Base-by-base conservation (phyloP, 2,888 invertebrate species). In the Colletes collaris region DNA sequence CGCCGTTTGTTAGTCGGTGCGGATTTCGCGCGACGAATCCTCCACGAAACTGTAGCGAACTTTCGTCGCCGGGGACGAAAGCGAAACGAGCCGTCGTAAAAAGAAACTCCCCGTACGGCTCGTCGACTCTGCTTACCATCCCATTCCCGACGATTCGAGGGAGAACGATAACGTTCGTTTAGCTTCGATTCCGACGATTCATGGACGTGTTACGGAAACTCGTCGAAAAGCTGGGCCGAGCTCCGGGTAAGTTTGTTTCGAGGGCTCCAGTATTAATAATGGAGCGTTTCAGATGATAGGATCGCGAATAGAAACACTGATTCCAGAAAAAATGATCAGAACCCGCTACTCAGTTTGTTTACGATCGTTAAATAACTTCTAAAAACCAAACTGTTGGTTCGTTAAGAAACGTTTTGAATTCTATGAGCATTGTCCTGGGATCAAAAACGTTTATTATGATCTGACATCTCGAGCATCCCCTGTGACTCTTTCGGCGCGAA, bases 1-100 rank as follows among this genome's bases (percentile, higher is more conserved):
- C 67, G 13, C 60, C 79, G 72, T 83, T 72, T 79, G 72, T 67
- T 76, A 76, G 64, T 13, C 7, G 44, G 0, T 46, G 52, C 77
- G 72, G 56, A 81, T 83, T 84, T 68, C 76, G 69, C 82, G 68
- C n/a, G 44, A 16, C 27, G 7, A 11, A 44, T 16, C 2, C 46
- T 50, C 27, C 44, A 49, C 50, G 44, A 60, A 13, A 49, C 63
- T 27, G n/a, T 8, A 13, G 67, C 69, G 60, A 76, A 83, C 74
- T 83, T 83, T 73, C 62, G 59, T 50, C 37, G 16, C 56, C 46
- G 37, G 1, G 52, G 55, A 52, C 55, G 53, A 58, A 78, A 80
- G 69, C 62, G 68, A 81, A 67, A 73, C 62, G 37, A 67, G 3
- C 64, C 10, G n/a, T 19, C 68, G 68, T 52, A 46, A 55, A 68